Evolutionary conservation across 1,140 invertebrate genomes (phyloP), one percentile per base, ranked within the genome.

Genomic region (Bombus pascuorum): DNA sequence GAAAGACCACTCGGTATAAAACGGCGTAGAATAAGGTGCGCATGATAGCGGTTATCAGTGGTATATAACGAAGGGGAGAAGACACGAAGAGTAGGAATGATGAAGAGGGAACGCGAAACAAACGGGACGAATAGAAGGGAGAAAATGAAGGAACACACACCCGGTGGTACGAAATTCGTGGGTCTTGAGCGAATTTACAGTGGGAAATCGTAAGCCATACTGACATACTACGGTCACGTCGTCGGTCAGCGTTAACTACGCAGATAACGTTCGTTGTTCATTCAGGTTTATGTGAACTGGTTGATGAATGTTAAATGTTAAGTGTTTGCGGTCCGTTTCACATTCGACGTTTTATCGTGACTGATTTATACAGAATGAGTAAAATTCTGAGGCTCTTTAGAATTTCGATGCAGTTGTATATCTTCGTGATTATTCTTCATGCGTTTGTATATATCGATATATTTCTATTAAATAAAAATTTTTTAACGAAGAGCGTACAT

Each of bases 41-140:
- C 79, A 68, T 71, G 85, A 85, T 90, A 89, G 65, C 76, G 85
- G 86, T 89, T 91, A 91, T 89, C 87, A 73, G 73, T 62, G 44
- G 13, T 5, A 12, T 34, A 25, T 22, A 10, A 22, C 12, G 34
- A 39, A 53, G 12, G 32, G 32, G 13, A 25, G 3, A 32, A 70
- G 66, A 68, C 42, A 25, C 32, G 32, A n/a, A 22, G 37, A 53
- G 68, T 57, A 44, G 18, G 13, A 62, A 44, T 12, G 37, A 73
- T 18, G 25, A 37, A 15, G n/a, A 66, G 25, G 59, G n/a, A 76
- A 28, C 72, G 39, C n/a, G n/a, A 39, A 25, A 73, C n/a, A 28
- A 37, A n/a, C 25, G 8, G n/a, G 22, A 44, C 28, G 37, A 73
- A 12, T 44, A 12, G 59, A 10, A 59, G 34, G 18, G n/a, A n/a